These are phyloP conservation scores for Albula glossodonta DNA, from an alignment of 2,113 vertebrate genomes.

Conservation along the genomic window DNA sequence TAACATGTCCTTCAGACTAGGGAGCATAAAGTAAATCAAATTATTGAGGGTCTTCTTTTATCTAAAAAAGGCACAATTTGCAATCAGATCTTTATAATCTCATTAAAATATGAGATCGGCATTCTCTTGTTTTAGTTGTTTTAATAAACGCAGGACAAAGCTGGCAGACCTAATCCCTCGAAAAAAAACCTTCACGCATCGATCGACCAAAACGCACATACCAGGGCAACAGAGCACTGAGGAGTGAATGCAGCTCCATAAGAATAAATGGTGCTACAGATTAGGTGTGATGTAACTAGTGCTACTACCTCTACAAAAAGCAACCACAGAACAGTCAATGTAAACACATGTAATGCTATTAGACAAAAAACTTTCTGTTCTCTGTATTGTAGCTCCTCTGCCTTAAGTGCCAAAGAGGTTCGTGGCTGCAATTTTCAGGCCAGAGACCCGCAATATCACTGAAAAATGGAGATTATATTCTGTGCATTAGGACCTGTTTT, in stretches of 20 bases:
- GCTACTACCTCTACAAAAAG: not conserved
- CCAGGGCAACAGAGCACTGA: not conserved
- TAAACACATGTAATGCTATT: not conserved
- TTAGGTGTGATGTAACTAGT: not conserved
- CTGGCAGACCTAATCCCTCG: too few relatives aligned
- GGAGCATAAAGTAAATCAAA: not conserved
- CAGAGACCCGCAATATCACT: not conserved
- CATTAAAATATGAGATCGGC: not conserved
- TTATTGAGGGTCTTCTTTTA: not conserved
- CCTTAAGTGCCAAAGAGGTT: not conserved
- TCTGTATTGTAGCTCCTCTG: not conserved
- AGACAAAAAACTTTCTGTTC: not conserved
- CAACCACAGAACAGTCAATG: not conserved
- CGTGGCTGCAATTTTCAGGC: not conserved
- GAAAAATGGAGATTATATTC: not conserved
- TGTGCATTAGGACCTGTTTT: not conserved
- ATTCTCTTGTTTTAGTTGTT: not conserved
- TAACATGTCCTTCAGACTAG: not conserved
- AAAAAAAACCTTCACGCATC: too few relatives aligned
- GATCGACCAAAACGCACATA: too few relatives aligned
- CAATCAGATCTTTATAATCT: not conserved
- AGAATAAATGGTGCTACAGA: not conserved
- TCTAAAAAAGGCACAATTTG: not conserved
- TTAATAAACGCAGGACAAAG: not conserved
- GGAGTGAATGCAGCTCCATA: not conserved